Percentiles rank a stretch among this genome's conserved stretches.
Conservation (phyloP, 2,888 invertebrate genomes). For the Tetrapedia diversipes region DNA sequence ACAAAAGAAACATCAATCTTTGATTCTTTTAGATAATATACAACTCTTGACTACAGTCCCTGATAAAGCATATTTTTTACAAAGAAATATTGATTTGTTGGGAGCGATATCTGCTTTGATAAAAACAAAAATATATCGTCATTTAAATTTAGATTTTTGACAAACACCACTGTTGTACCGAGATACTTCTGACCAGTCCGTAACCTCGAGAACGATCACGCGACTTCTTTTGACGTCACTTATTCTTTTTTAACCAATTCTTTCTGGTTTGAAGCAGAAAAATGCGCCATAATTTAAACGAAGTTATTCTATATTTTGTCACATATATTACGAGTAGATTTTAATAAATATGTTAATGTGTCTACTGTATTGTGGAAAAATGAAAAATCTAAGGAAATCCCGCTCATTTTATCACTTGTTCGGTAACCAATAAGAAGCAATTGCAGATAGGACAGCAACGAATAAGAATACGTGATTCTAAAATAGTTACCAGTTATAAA, state of each 20-base stretch:
- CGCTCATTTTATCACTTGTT: constrained; percentile 3
- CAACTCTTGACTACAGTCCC: no score
- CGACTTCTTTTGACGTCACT: constrained; percentile 52
- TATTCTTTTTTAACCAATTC: constrained; percentile 42
- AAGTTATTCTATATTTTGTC: background rate
- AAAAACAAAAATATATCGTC: background rate
- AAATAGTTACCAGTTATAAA: constrained; percentile 2
- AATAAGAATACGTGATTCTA: constrained; percentile 2
- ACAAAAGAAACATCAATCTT: background rate
- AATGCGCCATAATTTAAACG: background rate
- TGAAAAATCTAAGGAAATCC: background rate
- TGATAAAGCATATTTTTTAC: no score
- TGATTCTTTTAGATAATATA: background rate
- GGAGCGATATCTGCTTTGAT: no score
- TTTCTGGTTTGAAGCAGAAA: constrained; percentile 15
- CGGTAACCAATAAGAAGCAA: constrained; percentile 22
- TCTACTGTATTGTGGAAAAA: background rate
- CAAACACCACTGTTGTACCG: constrained; percentile 45
- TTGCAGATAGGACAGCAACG: constrained; percentile 3
- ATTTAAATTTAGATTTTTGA: constrained; percentile 6
- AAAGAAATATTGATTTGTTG: no score
- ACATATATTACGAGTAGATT: background rate
- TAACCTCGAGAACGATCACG: constrained; percentile 55
- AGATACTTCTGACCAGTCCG: constrained; percentile 50
- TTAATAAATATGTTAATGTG: background rate